A percentile compares a stretch with the other conserved stretches of the same genome.
Conservation (phyloP, 1,140 invertebrate genomes). For the Drosophila ogumai region DNA sequence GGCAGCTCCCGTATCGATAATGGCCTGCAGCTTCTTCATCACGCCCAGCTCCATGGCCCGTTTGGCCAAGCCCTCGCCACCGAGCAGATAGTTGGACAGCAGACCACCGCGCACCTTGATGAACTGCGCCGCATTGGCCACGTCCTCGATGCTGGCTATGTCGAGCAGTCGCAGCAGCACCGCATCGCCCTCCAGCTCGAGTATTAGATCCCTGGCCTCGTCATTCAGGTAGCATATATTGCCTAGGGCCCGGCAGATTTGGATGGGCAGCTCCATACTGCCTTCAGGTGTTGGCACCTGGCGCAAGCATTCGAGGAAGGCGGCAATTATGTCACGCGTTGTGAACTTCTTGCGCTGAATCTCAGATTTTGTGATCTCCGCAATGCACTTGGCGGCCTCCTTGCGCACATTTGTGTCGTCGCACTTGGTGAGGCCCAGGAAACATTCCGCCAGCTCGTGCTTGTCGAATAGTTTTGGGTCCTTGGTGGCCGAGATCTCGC, state of each 20-base stretch:
- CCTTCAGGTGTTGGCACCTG: conserved; percentile 65
- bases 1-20: conserved; percentile 86
- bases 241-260: conserved; percentile 92
- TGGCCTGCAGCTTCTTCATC: conserved; percentile 87
- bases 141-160: conserved; percentile 73
- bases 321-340: conserved; percentile 86
- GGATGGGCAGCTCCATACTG: conserved; percentile 87
- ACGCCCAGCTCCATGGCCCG: conserved; percentile 89
- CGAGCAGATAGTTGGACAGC: conserved; percentile 92
- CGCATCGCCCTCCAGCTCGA: conserved; percentile 87
- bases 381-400: conserved; percentile 88
- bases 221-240: conserved; percentile 96
- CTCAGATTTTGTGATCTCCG: conserved; percentile 90
- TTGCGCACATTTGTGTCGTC: conserved; percentile 74
- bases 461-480: conserved; percentile 84
- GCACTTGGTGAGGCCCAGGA: conserved; percentile 68
- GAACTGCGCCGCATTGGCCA: conserved; percentile 84
- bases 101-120: conserved; percentile 89
- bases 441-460: conserved; percentile 78
- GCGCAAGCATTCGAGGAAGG: conserved; percentile 86
- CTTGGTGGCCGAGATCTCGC: conserved; percentile 80
- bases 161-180: conserved; percentile 86
- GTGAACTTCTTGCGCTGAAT: conserved; percentile 89
- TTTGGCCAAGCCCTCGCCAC: conserved; percentile 89
- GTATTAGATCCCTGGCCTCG: conserved; percentile 87